These are phyloP conservation scores for Sarcophaga variegata DNA, from an alignment of 2,888 invertebrate species.

Conservation along the genomic window DNA sequence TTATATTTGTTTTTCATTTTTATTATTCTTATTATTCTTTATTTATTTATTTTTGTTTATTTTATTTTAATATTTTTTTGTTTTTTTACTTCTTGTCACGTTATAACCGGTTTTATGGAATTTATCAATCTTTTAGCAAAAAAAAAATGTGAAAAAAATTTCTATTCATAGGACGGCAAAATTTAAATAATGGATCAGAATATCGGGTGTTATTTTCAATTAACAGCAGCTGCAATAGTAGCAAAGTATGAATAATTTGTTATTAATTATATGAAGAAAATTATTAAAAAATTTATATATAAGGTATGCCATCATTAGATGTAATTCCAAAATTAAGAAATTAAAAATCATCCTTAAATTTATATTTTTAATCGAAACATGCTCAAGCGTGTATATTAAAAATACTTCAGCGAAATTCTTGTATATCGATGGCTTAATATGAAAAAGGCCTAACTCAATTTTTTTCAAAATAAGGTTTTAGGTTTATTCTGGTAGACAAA, in stretches of 20 bases:
- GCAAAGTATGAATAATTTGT: constrained; percentile 7
- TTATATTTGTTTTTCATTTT: constrained; percentile 6
- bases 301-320: not conserved
- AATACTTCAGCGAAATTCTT: no score
- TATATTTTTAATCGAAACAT: no score
- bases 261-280: not conserved
- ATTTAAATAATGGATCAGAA: not conserved
- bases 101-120: constrained; percentile 24
- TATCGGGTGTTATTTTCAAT: constrained; percentile 1
- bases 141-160: not conserved
- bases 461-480: no score
- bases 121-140: constrained; percentile 1
- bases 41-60: not conserved
- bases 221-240: not conserved
- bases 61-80: not conserved
- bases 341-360: no score
- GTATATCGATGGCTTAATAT: no score
- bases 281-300: not conserved
- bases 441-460: no score
- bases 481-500: no score
- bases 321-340: not conserved
- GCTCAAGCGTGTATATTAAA: no score
- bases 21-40: not conserved
- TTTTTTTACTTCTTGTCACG: not conserved
- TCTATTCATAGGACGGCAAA: not conserved